Evolutionary conservation across 1,140 invertebrate species (phyloP).

Genomic region (Achatina immaculata): DNA sequence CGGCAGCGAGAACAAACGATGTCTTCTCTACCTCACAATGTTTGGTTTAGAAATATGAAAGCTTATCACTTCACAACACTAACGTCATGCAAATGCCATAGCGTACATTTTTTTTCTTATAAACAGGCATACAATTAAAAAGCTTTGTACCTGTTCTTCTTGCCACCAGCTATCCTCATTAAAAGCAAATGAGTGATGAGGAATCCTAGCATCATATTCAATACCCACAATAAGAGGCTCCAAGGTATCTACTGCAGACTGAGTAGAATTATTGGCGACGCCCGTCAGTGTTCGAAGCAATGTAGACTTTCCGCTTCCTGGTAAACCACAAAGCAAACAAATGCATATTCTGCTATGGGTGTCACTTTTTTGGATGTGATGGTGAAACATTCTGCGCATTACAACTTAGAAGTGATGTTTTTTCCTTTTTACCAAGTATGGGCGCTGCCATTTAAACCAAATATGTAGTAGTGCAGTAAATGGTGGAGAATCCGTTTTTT

Average conservation of each 20-base stretch:
- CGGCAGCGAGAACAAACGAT: no score
- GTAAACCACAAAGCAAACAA: conserved; percentile 7
- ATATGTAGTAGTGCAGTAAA: not conserved
- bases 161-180: not conserved
- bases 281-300: not conserved
- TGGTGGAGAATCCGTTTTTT: not conserved
- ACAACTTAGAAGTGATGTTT: not conserved
- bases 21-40: no score
- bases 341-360: not conserved
- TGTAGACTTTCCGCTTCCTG: not conserved
- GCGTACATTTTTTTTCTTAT: no score
- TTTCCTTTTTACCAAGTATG: not conserved
- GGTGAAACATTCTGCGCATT: not conserved
- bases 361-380: no score
- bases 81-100: no score
- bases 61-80: no score
- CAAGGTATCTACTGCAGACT: no score
- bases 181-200: not conserved
- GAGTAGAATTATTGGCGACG: no score
- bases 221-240: not conserved
- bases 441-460: not conserved
- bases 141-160: not conserved
- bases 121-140: no score
- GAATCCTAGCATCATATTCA: not conserved
- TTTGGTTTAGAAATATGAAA: no score